Conservation (phyloP, 2,888 invertebrate species). For the Cordylochernes scorpioides region DNA sequence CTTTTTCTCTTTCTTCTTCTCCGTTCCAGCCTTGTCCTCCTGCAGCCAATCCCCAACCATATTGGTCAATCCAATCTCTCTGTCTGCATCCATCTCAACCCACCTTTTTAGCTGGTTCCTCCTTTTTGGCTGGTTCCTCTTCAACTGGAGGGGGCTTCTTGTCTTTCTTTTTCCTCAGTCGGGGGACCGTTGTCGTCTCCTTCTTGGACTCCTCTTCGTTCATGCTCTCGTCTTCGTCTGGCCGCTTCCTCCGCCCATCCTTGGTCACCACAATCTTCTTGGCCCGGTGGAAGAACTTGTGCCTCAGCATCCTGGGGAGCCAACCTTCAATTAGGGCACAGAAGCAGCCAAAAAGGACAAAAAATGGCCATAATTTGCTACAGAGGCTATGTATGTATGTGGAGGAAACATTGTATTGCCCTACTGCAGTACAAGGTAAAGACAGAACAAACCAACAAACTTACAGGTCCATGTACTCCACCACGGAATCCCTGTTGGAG, state of each 20-base stretch:
- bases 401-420: too few relatives aligned
- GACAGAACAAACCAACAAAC: conserved; percentile 11
- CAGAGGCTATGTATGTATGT: too few relatives aligned
- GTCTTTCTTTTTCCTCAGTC: conserved; percentile 24
- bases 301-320: conserved; percentile 42
- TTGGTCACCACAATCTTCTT: conserved; percentile 53
- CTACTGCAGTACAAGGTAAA: too few relatives aligned
- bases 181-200: conserved; percentile 13
- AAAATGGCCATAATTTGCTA: too few relatives aligned
- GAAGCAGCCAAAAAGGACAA: too few relatives aligned
- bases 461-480: conserved; percentile 42
- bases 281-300: conserved; percentile 84
- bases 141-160: conserved; percentile 30
- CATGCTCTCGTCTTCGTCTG: conserved; percentile 25
- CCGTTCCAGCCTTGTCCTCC: conserved; percentile 21
- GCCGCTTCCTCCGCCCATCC: conserved; percentile 30
- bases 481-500: conserved; percentile 46
- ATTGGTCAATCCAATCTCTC: conserved; percentile 17
- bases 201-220: conserved; percentile 12
- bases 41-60: conserved; percentile 15
- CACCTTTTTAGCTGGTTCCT: too few relatives aligned
- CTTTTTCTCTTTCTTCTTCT: conserved; percentile 43
- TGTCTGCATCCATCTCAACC: too few relatives aligned
- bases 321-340: too few relatives aligned
- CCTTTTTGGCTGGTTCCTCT: conserved; percentile 24